Base-by-base conservation (phyloP, 2,888 invertebrate genomes). In the Tenthredo livida region DNA sequence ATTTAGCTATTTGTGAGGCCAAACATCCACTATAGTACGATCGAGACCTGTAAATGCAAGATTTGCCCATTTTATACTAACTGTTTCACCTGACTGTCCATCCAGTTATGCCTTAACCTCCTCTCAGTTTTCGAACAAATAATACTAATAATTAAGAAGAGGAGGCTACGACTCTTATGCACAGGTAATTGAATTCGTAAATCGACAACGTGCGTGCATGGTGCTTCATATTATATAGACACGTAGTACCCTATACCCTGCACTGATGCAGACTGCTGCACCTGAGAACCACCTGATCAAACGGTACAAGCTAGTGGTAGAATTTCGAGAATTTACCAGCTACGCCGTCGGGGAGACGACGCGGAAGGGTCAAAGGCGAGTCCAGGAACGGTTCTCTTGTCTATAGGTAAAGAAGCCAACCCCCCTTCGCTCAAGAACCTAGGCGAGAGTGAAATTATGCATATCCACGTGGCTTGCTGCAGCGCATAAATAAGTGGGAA, bases 381-480 rank as follows among this genome's bases (percentile, higher is more conserved):
- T 47, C 65, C 25, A 40, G 25, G 50, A 73, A 47, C 43, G 67
- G 47, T 67, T 43, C 61, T 70, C 25, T 67, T 29, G 67, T 40
- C 58, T 65, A 61, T 10, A 37, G 33, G 40, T 25, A 21, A 65
- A 29, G 10, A 1, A 58, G 21, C 10, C 61, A 54, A 65, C 37
- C 82, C 37, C 82, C 29, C 65, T 61, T 15, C 7, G 58, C 61
- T 43, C 21, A 86, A 61, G 85, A 67, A 61, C 70, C 54, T 50
- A 65, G 82, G 17, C 75, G 54, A 37, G 54, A 54, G 73, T 29
- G 82, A 89, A 89, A 86, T 90, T 90, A 91, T 91, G 91, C 91
- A 84, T n/a, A 72, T 87, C 86, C 91, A 91, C 91, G 91, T 87
- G 90, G 88, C 89, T 47, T 86, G 87, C 88, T 86, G 88, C 75